Conservation (phyloP, 2,113 vertebrate genomes). For the Nesoenas mayeri region DNA sequence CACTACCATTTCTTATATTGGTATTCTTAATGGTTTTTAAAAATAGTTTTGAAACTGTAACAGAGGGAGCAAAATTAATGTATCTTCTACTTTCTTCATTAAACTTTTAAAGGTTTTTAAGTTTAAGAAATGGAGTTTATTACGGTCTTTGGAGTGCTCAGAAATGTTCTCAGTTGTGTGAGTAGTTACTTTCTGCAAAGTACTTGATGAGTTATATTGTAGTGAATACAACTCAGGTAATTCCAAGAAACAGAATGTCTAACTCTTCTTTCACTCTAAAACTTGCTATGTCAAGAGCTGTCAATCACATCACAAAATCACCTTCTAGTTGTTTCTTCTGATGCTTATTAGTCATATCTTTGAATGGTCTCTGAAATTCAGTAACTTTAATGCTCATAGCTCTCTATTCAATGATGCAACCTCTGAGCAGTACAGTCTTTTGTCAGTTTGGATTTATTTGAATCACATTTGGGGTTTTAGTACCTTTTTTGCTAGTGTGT, state of each 20-base stretch:
- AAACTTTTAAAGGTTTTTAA: neutral
- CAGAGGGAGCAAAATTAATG: neutral
- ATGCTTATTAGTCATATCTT: neutral
- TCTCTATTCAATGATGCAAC: neutral
- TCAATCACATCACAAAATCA: neutral
- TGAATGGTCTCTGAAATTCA: neutral
- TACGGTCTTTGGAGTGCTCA: neutral
- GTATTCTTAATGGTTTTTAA: neutral
- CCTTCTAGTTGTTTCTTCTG: neutral
- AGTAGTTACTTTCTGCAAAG: neutral
- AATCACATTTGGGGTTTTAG: neutral
- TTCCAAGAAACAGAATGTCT: neutral
- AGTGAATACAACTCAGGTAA: neutral
- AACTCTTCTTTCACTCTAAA: neutral
- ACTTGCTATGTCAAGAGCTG: neutral
- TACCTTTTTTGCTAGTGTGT: neutral
- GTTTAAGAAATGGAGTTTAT: neutral
- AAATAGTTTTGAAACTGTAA: neutral
- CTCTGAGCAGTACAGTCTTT: neutral
- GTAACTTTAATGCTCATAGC: neutral
- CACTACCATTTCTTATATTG: neutral
- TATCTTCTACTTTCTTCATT: neutral
- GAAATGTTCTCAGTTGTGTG: rapidly evolving
- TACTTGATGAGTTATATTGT: neutral
- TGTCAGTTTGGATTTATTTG: neutral